These are phyloP conservation scores for Odocoileus virginianus DNA, from an alignment of 2,113 vertebrate genomes.

Conservation along the genomic window DNA sequence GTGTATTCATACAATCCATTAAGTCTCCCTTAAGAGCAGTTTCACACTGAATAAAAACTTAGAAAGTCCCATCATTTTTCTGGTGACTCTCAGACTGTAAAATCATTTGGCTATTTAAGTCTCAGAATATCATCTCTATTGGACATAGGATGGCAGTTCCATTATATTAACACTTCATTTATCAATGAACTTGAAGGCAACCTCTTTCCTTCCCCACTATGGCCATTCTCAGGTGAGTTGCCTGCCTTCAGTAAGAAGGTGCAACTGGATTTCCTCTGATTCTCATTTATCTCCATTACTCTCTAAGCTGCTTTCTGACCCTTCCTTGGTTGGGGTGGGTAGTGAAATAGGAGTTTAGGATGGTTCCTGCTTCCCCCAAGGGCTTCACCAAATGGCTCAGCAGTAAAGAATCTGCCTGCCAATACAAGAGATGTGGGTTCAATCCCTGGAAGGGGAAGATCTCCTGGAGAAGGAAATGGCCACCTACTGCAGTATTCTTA, in stretches of 20 bases:
- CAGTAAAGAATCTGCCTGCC: neutral
- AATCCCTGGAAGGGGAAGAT: neutral
- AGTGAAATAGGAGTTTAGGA: neutral
- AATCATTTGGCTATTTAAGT: neutral
- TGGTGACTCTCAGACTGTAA: neutral
- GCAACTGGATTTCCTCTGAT: neutral
- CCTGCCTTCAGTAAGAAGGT: neutral
- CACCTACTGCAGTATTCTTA: neutral
- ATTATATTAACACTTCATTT: neutral
- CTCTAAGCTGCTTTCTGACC: neutral
- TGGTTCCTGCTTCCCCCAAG: neutral
- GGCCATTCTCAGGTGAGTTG: neutral
- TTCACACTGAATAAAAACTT: neutral
- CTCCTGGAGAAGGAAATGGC: neutral
- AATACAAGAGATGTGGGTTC: neutral
- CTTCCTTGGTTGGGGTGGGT: neutral
- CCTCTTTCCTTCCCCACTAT: neutral
- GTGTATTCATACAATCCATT: neutral
- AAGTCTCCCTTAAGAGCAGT: neutral
- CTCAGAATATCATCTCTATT: neutral
- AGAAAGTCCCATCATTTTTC: neutral
- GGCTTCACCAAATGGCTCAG: neutral
- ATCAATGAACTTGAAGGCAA: neutral
- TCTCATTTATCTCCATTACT: neutral
- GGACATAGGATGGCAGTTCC: neutral